Conservation (phyloP, 2,797 vertebrate genomes). For the Melanotaenia pygmaea region DNA sequence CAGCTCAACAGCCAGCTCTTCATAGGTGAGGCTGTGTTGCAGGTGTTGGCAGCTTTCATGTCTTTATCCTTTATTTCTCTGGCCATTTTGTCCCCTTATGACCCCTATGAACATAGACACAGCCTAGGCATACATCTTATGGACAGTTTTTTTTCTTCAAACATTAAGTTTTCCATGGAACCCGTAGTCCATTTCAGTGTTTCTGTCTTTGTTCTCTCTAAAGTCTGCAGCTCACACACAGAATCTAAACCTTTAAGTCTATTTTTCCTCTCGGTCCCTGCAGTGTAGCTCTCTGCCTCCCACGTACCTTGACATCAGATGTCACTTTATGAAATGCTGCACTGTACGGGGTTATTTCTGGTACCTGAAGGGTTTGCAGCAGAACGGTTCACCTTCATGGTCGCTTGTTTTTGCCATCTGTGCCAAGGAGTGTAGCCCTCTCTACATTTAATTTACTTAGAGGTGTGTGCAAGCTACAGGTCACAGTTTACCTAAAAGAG, state of each 20-base stretch:
- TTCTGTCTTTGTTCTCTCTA: slow-evolving; percentile 12
- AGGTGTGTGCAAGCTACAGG: background rate
- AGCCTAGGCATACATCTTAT: background rate
- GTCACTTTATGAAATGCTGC: slow-evolving; percentile 1
- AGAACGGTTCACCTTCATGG: slow-evolving; percentile 3
- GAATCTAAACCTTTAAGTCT: background rate
- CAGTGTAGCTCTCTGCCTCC: slow-evolving; percentile 6
- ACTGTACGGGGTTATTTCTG: slow-evolving; percentile 6
- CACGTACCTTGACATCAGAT: slow-evolving; percentile 13
- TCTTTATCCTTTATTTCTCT: slow-evolving; percentile 8
- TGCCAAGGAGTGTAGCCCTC: background rate
- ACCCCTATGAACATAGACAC: background rate
- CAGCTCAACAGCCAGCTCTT: slow-evolving; percentile 92
- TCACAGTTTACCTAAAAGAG: background rate
- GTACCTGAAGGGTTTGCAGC: background rate
- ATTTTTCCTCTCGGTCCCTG: background rate
- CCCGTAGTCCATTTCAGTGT: slow-evolving; percentile 12
- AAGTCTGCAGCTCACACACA: background rate
- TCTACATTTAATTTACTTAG: background rate
- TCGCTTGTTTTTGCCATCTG: background rate
- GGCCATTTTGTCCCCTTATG: background rate
- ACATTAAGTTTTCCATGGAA: background rate
- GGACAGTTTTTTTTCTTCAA: slow-evolving; percentile 4
- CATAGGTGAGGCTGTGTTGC: slow-evolving; percentile 84
- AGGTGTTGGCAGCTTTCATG: background rate